Conservation (phyloP, 2,888 invertebrate genomes). For the Mimumesa dahlbomi region DNA sequence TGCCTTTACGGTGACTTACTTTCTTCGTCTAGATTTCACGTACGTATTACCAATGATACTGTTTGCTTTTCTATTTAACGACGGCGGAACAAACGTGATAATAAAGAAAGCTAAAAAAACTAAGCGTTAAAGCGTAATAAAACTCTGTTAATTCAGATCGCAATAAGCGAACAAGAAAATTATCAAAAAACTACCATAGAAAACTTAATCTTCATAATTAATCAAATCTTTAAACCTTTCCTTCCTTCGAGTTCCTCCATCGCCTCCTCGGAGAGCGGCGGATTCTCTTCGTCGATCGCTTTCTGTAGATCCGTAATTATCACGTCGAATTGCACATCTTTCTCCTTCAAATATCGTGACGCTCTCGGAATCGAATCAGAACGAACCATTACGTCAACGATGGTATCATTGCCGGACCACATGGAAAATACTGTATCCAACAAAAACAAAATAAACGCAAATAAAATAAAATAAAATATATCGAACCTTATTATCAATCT, state of each 20-base stretch:
- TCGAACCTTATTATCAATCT: too few species aligned
- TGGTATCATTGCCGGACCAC: conserved; percentile 85
- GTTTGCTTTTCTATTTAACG: not conserved
- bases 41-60: not conserved
- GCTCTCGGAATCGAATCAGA: conserved; percentile 85
- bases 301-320: conserved; percentile 89
- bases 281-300: conserved; percentile 91
- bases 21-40: not conserved
- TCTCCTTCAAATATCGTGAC: conserved; percentile 83
- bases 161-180: too few species aligned
- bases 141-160: too few species aligned
- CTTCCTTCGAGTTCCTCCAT: conserved; percentile 86
- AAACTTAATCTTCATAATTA: too few species aligned
- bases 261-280: conserved; percentile 81
- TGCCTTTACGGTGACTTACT: too few species aligned
- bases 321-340: conserved; percentile 86
- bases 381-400: conserved; percentile 88
- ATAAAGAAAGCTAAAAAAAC: too few species aligned
- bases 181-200: too few species aligned
- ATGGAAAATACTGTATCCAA: conserved; percentile 79
- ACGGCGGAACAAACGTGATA: too few species aligned
- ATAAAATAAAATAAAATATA: not conserved
- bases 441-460: not conserved
- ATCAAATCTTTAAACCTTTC: conserved; percentile 81
- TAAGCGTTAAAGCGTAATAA: too few species aligned